Evolutionary conservation across 2,113 vertebrate genomes (phyloP), one percentile per base, ranked within the genome.

Genomic region (Cephalopholis sonnerati): DNA sequence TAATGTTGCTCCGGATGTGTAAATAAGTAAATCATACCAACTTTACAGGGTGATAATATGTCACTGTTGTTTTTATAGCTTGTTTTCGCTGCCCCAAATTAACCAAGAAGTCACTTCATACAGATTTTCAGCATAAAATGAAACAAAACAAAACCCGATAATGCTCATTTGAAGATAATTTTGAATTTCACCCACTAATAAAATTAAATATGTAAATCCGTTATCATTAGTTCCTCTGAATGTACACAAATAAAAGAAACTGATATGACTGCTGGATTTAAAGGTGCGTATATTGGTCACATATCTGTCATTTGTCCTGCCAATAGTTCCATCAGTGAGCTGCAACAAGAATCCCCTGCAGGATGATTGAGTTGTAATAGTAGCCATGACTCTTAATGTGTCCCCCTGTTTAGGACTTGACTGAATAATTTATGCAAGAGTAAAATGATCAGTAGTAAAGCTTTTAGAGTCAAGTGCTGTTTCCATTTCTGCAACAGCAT

Each of bases 361-460:
- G 89, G 78, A 85, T 84, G 81, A 87, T 77, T 89, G 89, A 92
- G 81, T 87, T 87, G 89, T 91, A 92, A 92, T 53, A 41, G 87
- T 83, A 91, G 87, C 80, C 84, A 73, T 83, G 81, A 86, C 83
- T 84, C 86, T 87, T 89, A 87, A 89, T 90, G 87, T 83, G 82
- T 71, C 81, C 82, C 84, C n/a, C 86, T 83, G 73, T 90, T 89
- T 80, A 85, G 71, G 70, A 66, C 84, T 36, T 39, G 66, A 54
- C 75, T 93, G 90, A 91, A 93, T 93, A 89, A 92, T 93, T 93
- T 85, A 93, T 92, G 82, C 76, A 71, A 39, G 69, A 87, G 91
- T 88, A 91, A 93, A 92, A 83, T 54, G 88, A 92, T 92, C 90
- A 81, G 74, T 64, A 71, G 81, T 87, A 82, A 89, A 88, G 88